Evolutionary conservation across 2,797 vertebrate species (phyloP), one percentile per base, ranked within the genome.

Genomic region (Sebastes iracundus): DNA sequence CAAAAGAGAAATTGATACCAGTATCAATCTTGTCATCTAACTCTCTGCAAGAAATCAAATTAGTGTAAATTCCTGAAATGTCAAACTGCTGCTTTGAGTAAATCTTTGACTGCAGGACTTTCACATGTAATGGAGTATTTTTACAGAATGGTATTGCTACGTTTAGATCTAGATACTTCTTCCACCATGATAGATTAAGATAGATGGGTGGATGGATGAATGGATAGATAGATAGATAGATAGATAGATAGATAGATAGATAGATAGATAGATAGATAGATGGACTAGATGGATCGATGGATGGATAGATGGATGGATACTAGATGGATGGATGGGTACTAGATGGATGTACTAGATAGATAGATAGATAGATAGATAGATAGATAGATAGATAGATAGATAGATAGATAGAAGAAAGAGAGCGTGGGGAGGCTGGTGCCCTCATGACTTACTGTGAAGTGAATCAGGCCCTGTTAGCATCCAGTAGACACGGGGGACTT

Each of bases 391-490:
- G 65, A 62, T 13, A 42, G 46, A 74, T 27, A 18, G 75, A 84
- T 46, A 58, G 72, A 81, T 28, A 28, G 66, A 79, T 12, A 32
- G 35, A 58, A 59, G 9, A 59, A 5, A 65, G 33, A 64, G 5
- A 65, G 68, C 38, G 18, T 62, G 27, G 32, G n/a, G 66, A 77
- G 67, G 49, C 78, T 52, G 77, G 10, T 58, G 80, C 81, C 74
- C 73, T 84, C 53, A 6, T 87, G 86, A 71, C 81, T 86, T 71
- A 79, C 85, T 79, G 83, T 84, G 84, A 71, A 85, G 86, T 88
- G 83, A 85, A 83, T 87, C 74, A 81, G 77, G 80, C 61, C 78
- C 65, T 71, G 67, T 81, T 86, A 84, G 59, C 79, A 72, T 75
- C 75, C 83, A 86, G 74, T 14, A 79, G 69, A 81, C 86, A 77